phyloP scores from a whole-genome alignment of 2,888 invertebrate species.

The Papilio demoleus region DNA sequence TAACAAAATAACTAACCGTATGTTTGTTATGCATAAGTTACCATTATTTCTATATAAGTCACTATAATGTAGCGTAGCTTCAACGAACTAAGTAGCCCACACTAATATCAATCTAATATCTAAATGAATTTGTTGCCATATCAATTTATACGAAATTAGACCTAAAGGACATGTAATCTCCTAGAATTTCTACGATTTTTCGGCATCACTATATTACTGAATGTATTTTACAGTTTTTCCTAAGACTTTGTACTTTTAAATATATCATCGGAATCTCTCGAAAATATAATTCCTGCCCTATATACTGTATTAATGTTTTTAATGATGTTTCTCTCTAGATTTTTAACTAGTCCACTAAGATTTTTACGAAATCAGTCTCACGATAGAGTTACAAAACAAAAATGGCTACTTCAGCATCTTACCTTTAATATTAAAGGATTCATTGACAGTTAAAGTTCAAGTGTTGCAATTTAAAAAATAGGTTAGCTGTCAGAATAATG shows the following conservation, averaged over 20 bases:
- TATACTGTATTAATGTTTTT: conserved; percentile 32
- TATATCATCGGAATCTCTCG: conserved; percentile 34
- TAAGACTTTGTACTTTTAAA: conserved; percentile 44
- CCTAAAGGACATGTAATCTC: conserved; percentile 59
- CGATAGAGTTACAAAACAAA: neutral
- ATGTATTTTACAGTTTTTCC: conserved; percentile 46
- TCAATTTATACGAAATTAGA: conserved; percentile 50
- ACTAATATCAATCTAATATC: conserved; percentile 38
- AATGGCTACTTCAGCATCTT: neutral
- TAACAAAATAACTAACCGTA: neutral
- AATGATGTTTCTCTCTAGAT: conserved; percentile 32
- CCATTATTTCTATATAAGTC: conserved; percentile 28
- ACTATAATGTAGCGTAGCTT: conserved; percentile 31
- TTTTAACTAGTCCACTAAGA: conserved; percentile 6
- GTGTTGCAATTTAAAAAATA: conserved; percentile 4
- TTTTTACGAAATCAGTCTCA: neutral
- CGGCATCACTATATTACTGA: conserved; percentile 50
- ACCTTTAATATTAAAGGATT: neutral
- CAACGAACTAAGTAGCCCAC: conserved; percentile 42
- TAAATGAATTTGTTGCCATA: conserved; percentile 52
- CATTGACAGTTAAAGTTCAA: neutral
- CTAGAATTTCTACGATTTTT: conserved; percentile 71
- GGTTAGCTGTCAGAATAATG: neutral
- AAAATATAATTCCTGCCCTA: conserved; percentile 39
- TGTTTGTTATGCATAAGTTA: conserved; percentile 24